Conservation (phyloP, 2,113 vertebrate species). For the Xiphophorus couchianus region DNA sequence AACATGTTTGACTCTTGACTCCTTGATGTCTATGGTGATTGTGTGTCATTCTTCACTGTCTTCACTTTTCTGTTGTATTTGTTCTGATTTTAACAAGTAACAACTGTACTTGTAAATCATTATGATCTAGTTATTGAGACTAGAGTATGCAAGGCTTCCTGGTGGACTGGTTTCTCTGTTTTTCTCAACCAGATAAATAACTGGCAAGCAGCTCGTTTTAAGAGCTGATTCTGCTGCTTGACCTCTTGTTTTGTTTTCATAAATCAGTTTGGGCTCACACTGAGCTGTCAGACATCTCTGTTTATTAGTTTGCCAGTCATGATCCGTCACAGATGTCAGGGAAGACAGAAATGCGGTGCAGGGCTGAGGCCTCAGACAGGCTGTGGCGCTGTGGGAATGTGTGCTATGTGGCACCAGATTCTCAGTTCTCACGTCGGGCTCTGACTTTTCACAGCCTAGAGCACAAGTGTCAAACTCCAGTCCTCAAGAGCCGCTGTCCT, state of each 20-base stretch:
- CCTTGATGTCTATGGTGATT: no score
- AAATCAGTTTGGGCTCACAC: conserved; percentile 2
- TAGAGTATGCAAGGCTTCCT: neutral
- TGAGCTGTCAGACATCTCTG: neutral
- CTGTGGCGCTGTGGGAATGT: neutral
- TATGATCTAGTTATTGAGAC: neutral
- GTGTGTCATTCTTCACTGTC: no score
- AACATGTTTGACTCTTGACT: no score
- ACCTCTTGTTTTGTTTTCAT: neutral
- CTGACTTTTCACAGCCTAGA: conserved; percentile 29
- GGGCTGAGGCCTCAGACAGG: neutral
- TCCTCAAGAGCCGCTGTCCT: no score
- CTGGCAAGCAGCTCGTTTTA: neutral
- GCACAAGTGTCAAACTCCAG: no score
- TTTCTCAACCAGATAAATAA: neutral
- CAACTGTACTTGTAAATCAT: neutral
- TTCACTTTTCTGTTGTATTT: no score
- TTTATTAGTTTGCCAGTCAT: conserved; percentile 10
- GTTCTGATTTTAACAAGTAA: neutral
- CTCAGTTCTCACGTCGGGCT: conserved; percentile 29
- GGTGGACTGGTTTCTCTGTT: neutral
- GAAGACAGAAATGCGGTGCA: neutral
- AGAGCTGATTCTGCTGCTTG: neutral
- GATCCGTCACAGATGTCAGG: neutral
- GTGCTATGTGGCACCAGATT: neutral